Conservation (phyloP, 2,113 vertebrate genomes). For the Chitala chitala region DNA sequence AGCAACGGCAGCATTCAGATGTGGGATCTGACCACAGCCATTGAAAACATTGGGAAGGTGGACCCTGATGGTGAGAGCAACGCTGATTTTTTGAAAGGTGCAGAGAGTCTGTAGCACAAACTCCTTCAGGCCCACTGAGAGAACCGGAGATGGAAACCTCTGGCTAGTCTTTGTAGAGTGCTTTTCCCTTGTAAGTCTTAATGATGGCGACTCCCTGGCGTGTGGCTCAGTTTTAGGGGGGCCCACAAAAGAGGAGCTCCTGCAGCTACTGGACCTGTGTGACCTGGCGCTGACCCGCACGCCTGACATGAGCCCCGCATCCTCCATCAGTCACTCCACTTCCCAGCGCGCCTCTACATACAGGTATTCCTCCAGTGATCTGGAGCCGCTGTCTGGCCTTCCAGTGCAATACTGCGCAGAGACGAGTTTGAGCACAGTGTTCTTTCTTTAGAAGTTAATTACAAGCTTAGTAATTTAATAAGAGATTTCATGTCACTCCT, state of each 20-base stretch:
- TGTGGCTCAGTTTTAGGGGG: conserved; percentile 61
- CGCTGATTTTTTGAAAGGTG: background rate
- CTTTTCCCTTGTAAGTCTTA: no score
- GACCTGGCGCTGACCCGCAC: conserved; percentile 72
- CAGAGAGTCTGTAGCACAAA: no score
- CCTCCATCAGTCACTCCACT: conserved; percentile 41
- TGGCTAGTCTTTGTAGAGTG: no score
- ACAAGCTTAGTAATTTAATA: background rate
- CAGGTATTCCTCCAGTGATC: conserved; percentile 53
- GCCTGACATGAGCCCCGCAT: conserved; percentile 58
- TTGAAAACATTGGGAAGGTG: conserved; percentile 72
- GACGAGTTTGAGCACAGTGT: background rate
- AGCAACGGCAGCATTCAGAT: conserved; percentile 84
- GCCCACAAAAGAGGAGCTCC: conserved; percentile 76
- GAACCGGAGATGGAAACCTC: no score
- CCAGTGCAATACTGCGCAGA: background rate
- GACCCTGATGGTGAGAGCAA: conserved; percentile 56
- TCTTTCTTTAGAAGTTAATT: background rate
- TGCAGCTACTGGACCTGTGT: conserved; percentile 79
- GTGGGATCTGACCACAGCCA: conserved; percentile 88
- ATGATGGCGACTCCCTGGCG: background rate
- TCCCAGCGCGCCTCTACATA: conserved; percentile 60
- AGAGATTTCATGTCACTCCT: background rate
- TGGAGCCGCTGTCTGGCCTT: background rate
- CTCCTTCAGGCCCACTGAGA: no score